phyloP scores from a whole-genome alignment of 2,888 invertebrate species.

The Cantharis nigra region DNA sequence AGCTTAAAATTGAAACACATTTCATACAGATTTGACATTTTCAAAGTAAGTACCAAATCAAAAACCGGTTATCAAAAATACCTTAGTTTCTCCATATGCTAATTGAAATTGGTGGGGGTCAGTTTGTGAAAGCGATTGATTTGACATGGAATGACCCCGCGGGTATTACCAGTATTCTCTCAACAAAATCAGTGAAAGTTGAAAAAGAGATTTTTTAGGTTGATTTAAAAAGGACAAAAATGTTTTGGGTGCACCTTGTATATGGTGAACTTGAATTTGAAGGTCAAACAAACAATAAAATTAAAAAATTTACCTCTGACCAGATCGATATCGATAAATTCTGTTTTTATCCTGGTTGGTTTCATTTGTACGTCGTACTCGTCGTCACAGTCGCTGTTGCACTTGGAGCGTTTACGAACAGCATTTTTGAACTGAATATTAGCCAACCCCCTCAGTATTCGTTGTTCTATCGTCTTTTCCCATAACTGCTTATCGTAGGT shows the following conservation, averaged over 20 bases:
- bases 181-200: no score
- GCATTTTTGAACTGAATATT: slow-evolving; percentile 59
- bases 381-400: slow-evolving; percentile 9
- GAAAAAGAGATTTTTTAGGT: no score
- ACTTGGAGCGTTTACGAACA: slow-evolving; percentile 11
- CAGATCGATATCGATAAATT: slow-evolving; percentile 94
- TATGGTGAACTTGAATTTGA: background rate
- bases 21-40: no score
- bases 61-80: no score
- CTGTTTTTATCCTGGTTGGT: slow-evolving; percentile 81
- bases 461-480: slow-evolving; percentile 94
- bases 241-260: background rate
- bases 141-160: no score
- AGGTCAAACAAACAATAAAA: slow-evolving; percentile 5
- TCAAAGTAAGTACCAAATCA: no score
- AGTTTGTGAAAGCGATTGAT: no score
- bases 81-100: no score
- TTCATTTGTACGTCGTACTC: slow-evolving; percentile 63
- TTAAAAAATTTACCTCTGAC: slow-evolving; percentile 74
- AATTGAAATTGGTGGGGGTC: no score
- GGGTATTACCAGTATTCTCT: no score
- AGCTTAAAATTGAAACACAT: no score
- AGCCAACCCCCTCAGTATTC: slow-evolving; percentile 82
- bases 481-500: slow-evolving; percentile 97
- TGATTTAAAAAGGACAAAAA: background rate